A percentile compares a stretch with the other conserved stretches of the same genome.
phyloP scores from a whole-genome alignment of 2,113 vertebrate genomes.

The Scortum barcoo region DNA sequence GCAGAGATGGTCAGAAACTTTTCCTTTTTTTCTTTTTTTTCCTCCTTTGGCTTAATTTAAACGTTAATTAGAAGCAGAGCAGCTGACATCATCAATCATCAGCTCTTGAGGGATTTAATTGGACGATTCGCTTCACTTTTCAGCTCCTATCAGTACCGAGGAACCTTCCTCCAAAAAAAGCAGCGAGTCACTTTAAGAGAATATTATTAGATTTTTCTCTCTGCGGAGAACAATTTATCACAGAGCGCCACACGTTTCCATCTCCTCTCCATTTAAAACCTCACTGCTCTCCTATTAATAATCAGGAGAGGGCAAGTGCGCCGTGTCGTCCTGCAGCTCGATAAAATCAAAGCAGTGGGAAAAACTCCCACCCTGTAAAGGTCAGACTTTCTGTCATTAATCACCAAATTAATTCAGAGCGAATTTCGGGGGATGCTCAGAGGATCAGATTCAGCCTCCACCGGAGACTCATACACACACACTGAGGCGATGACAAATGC shows the following conservation, averaged over 20 bases:
- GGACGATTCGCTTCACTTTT: slow-evolving; percentile 64
- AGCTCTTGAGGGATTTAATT: slow-evolving; percentile 71
- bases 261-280: slow-evolving; percentile 10
- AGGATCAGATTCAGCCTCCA: slow-evolving; percentile 22
- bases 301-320: neutral
- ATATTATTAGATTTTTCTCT: slow-evolving; percentile 4
- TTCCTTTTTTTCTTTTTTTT: slow-evolving; percentile 71
- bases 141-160: slow-evolving; percentile 33
- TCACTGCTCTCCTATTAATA: slow-evolving; percentile 12
- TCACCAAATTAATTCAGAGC: slow-evolving; percentile 55
- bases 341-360: slow-evolving; percentile 48
- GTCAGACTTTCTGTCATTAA: slow-evolving; percentile 47
- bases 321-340: slow-evolving; percentile 26
- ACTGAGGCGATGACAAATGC: slow-evolving; percentile 38
- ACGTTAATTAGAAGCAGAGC: slow-evolving; percentile 85
- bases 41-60: slow-evolving; percentile 71
- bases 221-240: neutral
- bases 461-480: neutral
- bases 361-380: slow-evolving; percentile 48
- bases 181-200: neutral
- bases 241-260: neutral
- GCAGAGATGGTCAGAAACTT: slow-evolving; percentile 57
- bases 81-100: slow-evolving; percentile 86
- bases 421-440: neutral
- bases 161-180: slow-evolving; percentile 7